phyloP scores from a whole-genome alignment of 1,140 invertebrate genomes.

The Sycophila sp. region DNA sequence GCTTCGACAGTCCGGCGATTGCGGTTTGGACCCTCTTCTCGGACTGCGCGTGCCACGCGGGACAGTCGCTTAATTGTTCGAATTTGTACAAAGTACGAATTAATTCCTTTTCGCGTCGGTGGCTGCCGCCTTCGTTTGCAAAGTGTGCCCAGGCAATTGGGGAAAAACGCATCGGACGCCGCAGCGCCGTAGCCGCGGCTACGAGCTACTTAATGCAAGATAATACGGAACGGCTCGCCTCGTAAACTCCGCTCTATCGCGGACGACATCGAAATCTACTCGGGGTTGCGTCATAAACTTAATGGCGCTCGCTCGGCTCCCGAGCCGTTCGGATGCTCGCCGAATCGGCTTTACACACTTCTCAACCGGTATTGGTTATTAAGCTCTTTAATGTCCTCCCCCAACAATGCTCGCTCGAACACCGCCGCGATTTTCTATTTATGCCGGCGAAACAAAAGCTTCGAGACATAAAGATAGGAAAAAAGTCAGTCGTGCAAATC shows the following conservation, averaged over 20 bases:
- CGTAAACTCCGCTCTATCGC: slow-evolving; percentile 31
- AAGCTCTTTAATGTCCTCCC: not conserved
- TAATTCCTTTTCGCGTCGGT: slow-evolving; percentile 28
- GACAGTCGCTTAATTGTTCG: slow-evolving; percentile 35
- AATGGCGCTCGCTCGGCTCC: slow-evolving; percentile 8
- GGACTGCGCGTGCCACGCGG: not conserved
- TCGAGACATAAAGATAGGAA: no score
- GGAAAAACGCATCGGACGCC: not conserved
- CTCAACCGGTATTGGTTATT: slow-evolving; percentile 5
- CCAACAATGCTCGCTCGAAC: not conserved
- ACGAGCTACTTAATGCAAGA: slow-evolving; percentile 32
- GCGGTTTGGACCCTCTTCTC: slow-evolving; percentile 40
- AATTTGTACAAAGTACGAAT: slow-evolving; percentile 30
- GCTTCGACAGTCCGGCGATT: slow-evolving; percentile 52
- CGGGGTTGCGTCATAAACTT: slow-evolving; percentile 34
- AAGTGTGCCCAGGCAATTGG: not conserved
- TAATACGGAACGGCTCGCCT: slow-evolving; percentile 29
- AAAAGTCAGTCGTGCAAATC: no score
- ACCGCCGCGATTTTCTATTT: not conserved
- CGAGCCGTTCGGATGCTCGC: not conserved
- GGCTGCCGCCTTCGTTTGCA: not conserved
- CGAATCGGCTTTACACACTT: slow-evolving; percentile 6
- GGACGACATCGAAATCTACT: slow-evolving; percentile 39
- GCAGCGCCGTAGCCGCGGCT: not conserved
- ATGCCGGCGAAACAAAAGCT: no score